Evolutionary conservation across 2,113 vertebrate species (phyloP).

Genomic region (Poecile atricapillus): DNA sequence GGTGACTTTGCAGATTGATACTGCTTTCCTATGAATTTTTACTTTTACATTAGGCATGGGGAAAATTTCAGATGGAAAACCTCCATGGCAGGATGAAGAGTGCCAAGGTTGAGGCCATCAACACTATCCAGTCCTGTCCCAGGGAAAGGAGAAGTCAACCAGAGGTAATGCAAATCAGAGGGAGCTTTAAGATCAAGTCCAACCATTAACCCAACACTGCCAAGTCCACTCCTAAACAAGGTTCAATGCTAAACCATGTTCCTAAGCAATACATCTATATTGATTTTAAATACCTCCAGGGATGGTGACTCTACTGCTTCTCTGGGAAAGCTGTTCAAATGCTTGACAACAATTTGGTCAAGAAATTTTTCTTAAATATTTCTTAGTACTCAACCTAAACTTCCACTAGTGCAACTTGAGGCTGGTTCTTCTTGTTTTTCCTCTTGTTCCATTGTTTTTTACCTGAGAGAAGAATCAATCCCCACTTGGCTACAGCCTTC

Average conservation of each 20-base stretch:
- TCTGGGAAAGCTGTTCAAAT: neutral
- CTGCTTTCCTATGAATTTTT: neutral
- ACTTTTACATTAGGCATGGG: neutral
- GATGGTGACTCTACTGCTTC: neutral
- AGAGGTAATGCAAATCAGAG: neutral
- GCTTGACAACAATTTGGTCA: neutral
- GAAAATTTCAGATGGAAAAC: neutral
- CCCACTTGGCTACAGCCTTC: neutral
- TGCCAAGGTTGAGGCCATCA: neutral
- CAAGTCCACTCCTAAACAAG: neutral
- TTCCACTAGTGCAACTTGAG: neutral
- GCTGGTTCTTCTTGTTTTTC: neutral
- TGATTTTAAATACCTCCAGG: neutral
- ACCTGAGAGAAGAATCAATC: neutral
- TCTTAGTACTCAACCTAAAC: neutral
- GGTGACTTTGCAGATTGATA: neutral
- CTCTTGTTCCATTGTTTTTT: neutral
- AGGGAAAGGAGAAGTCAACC: neutral
- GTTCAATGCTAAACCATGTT: neutral
- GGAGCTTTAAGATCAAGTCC: neutral
- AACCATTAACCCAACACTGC: neutral
- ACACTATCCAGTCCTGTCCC: neutral
- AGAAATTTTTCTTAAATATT: neutral
- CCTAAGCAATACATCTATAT: neutral
- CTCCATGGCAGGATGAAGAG: neutral